phyloP scores from a whole-genome alignment of 2,113 vertebrate species.

The Nicator chloris region DNA sequence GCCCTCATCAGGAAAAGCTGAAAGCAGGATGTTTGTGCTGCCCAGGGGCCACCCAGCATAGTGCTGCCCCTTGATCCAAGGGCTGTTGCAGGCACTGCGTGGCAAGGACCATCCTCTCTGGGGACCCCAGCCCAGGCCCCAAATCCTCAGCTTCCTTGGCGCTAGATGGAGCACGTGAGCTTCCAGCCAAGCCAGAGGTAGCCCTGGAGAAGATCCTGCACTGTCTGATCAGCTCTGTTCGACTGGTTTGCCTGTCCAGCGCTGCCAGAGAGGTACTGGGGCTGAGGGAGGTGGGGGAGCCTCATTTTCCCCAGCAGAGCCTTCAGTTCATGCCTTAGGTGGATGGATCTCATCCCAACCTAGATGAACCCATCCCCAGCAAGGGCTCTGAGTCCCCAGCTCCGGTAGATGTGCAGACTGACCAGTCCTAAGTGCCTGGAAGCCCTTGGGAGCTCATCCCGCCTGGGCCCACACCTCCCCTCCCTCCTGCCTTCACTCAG shows the following conservation, averaged over 20 bases:
- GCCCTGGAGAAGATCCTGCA: background rate
- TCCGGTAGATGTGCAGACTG: fast-evolving
- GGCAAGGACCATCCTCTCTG: background rate
- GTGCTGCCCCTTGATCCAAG: background rate
- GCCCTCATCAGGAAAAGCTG: background rate
- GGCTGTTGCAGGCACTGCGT: fast-evolving
- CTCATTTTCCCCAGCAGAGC: background rate
- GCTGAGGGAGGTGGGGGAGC: background rate
- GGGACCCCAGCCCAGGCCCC: background rate
- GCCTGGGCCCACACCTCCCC: background rate
- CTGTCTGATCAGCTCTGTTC: background rate
- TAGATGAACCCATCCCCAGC: background rate
- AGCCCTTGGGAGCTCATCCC: background rate
- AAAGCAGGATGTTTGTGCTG: background rate
- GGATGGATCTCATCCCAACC: fast-evolving
- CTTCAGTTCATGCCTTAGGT: fast-evolving
- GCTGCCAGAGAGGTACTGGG: fast-evolving
- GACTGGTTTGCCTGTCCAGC: background rate
- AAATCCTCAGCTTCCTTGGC: background rate
- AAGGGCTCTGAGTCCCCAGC: background rate
- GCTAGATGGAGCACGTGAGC: conserved; percentile 20
- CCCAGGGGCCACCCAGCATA: background rate
- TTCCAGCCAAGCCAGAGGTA: background rate
- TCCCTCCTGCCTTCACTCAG: background rate
- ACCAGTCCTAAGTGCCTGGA: background rate